Percentiles rank a stretch among this genome's conserved stretches.
These are phyloP conservation scores for Theodoxus fluviatilis DNA, from an alignment of 2,888 invertebrate genomes.

Conservation along the genomic window DNA sequence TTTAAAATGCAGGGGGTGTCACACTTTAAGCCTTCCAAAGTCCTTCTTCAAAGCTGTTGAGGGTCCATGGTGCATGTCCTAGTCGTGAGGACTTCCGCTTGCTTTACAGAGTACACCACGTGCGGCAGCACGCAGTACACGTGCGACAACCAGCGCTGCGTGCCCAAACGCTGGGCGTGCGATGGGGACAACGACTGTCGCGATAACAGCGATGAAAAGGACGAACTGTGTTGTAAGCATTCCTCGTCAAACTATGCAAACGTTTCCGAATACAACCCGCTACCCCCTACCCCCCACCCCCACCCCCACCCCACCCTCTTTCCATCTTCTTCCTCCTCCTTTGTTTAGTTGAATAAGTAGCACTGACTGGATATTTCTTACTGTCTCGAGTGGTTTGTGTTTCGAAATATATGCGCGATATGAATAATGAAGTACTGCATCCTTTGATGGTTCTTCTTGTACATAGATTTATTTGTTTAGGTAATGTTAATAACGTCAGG, in stretches of 20 bases:
- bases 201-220: slow-evolving; percentile 57
- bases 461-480: background rate
- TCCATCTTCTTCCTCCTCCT: background rate
- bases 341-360: background rate
- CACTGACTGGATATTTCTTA: too few species aligned
- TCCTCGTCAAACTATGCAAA: too few species aligned
- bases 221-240: slow-evolving; percentile 37
- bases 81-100: too few species aligned
- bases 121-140: slow-evolving; percentile 75
- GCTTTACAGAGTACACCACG: slow-evolving; percentile 53
- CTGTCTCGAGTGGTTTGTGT: too few species aligned
- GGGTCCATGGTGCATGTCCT: too few species aligned
- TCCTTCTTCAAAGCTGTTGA: background rate
- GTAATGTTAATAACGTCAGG: background rate
- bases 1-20: too few species aligned
- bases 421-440: too few species aligned
- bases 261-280: too few species aligned
- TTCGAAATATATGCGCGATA: too few species aligned
- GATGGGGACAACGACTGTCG: slow-evolving; percentile 59
- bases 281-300: too few species aligned
- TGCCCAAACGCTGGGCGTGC: slow-evolving; percentile 51
- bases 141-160: slow-evolving; percentile 75
- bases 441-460: background rate
- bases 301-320: background rate
- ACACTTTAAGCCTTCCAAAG: too few species aligned